phyloP scores from a whole-genome alignment of 2,113 vertebrate species.

The Chaenocephalus aceratus region DNA sequence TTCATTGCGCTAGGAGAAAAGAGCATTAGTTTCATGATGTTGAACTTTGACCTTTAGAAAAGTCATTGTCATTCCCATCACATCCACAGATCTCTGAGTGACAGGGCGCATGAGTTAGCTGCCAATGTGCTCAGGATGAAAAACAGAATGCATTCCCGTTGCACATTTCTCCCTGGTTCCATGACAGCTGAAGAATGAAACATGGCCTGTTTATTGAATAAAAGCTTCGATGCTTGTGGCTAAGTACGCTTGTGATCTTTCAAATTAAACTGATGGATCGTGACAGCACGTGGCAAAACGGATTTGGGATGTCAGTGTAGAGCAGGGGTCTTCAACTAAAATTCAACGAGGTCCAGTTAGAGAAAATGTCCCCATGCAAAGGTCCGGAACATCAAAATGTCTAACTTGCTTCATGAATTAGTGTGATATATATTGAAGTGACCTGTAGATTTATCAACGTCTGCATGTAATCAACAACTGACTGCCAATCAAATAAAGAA shows the following conservation, averaged over 20 bases:
- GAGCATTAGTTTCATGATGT: not conserved
- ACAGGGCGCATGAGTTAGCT: not conserved
- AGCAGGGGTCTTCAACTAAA: conserved; percentile 1
- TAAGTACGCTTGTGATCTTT: conserved; percentile 75
- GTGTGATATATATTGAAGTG: no score
- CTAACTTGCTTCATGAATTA: no score
- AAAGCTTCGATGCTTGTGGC: conserved; percentile 72
- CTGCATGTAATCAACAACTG: no score
- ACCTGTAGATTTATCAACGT: no score
- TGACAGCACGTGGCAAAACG: conserved; percentile 73
- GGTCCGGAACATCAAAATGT: no score
- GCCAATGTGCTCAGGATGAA: conserved; percentile 7
- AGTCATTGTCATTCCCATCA: not conserved
- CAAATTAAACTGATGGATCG: conserved; percentile 83
- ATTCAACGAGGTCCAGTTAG: no score
- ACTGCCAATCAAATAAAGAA: no score
- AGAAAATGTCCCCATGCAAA: no score
- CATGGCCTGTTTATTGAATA: conserved; percentile 77
- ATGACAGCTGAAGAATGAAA: conserved; percentile 77
- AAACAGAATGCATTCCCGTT: conserved; percentile 36
- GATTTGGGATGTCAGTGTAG: conserved; percentile 70
- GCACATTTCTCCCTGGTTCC: conserved; percentile 20
- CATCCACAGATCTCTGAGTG: conserved; percentile 10
- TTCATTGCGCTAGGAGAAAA: not conserved
- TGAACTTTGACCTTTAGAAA: conserved; percentile 21